These are phyloP conservation scores for Pseudochromis fuscus DNA, from an alignment of 2,797 vertebrate species.

Conservation along the genomic window DNA sequence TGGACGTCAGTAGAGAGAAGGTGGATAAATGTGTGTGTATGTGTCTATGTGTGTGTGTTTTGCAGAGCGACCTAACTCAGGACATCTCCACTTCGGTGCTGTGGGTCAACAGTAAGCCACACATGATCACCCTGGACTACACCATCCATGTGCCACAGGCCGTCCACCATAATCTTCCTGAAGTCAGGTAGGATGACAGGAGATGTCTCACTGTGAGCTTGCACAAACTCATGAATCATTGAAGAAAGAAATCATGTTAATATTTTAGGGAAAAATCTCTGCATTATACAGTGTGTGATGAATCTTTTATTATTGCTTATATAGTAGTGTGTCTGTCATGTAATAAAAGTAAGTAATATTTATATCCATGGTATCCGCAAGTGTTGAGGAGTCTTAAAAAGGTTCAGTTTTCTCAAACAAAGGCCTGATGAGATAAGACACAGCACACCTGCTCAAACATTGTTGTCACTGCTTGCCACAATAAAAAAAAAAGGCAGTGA, in stretches of 20 bases:
- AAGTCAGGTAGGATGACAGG: slow-evolving; percentile 87
- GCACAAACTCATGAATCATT: not conserved
- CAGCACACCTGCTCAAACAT: no score
- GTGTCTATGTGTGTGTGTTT: slow-evolving; percentile 31
- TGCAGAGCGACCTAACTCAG: slow-evolving; percentile 94
- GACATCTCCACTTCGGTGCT: slow-evolving; percentile 96
- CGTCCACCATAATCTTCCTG: slow-evolving; percentile 70
- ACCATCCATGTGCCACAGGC: slow-evolving; percentile 88
- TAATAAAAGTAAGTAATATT: no score
- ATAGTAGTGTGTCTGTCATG: no score
- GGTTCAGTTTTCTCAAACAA: no score
- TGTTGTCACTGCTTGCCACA: no score
- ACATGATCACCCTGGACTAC: slow-evolving; percentile 99
- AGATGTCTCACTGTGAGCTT: not conserved
- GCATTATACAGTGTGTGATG: no score
- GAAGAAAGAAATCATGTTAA: not conserved
- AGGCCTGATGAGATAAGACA: no score
- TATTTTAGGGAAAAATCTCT: not conserved
- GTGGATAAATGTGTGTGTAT: slow-evolving; percentile 3
- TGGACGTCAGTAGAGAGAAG: not conserved
- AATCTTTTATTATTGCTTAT: no score
- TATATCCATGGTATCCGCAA: no score
- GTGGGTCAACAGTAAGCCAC: slow-evolving; percentile 93
- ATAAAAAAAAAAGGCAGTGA: no score
- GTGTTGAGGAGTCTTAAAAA: no score